Conservation (phyloP, 1,140 invertebrate genomes). For the Orius insidiosus region DNA sequence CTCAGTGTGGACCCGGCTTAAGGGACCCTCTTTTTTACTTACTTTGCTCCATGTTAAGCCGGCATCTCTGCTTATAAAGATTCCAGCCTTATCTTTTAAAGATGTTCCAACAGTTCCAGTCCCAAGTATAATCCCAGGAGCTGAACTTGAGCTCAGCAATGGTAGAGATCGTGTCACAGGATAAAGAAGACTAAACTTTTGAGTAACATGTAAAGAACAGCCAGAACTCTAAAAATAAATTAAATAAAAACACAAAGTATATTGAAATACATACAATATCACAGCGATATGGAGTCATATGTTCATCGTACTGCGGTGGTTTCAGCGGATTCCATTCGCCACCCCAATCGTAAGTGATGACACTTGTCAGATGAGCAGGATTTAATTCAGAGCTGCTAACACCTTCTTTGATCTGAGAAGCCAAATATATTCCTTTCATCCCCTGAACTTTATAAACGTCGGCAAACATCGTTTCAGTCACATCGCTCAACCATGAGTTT, state of each 20-base stretch:
- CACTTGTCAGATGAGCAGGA: constrained; percentile 52
- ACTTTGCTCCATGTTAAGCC: constrained; percentile 70
- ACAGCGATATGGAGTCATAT: constrained; percentile 45
- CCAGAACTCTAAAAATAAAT: constrained; percentile 28
- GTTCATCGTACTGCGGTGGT: constrained; percentile 44
- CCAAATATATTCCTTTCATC: constrained; percentile 74
- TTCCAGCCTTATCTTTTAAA: constrained; percentile 59
- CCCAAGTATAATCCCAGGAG: constrained; percentile 73
- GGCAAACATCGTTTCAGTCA: constrained; percentile 65
- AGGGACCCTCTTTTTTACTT: constrained; percentile 18
- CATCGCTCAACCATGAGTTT: constrained; percentile 64
- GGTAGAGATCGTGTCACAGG: constrained; percentile 55
- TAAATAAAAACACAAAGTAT: not conserved
- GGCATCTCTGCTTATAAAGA: constrained; percentile 62
- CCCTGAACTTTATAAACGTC: constrained; percentile 79
- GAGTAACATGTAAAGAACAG: constrained; percentile 72
- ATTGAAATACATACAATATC: constrained; percentile 31
- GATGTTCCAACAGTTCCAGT: constrained; percentile 62
- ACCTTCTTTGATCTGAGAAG: constrained; percentile 44
- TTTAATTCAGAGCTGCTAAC: constrained; percentile 32
- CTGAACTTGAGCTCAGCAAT: constrained; percentile 73
- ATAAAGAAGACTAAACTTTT: constrained; percentile 67
- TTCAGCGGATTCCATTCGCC: constrained; percentile 57
- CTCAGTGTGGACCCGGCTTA: too few relatives aligned
- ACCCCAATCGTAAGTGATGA: constrained; percentile 81